These are phyloP conservation scores for Cancer borealis DNA, from an alignment of 2,888 invertebrate genomes.

Conservation along the genomic window DNA sequence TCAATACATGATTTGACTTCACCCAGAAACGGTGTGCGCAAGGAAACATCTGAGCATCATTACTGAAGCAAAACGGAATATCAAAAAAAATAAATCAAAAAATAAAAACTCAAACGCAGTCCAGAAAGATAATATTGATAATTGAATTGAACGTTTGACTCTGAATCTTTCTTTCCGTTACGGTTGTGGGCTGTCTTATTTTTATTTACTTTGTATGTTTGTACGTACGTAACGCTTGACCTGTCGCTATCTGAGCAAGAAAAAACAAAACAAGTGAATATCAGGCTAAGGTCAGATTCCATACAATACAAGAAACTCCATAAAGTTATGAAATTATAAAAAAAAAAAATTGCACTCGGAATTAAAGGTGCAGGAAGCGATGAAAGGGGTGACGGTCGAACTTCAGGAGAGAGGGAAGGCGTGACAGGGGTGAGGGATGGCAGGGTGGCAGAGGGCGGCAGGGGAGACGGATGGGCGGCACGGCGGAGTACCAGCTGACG, in stretches of 20 bases:
- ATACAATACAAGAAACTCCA: neutral
- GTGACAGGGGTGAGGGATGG: neutral
- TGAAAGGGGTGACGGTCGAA: neutral
- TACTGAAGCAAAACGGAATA: too few relatives aligned
- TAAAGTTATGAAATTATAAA: neutral
- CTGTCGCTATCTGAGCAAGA: neutral
- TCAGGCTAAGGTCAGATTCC: neutral
- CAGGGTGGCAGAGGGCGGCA: neutral
- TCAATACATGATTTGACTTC: neutral
- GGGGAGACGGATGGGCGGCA: neutral
- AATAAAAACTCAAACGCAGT: neutral
- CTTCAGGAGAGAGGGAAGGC: neutral
- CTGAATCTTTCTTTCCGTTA: neutral
- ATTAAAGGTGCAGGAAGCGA: neutral
- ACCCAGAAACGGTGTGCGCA: too few relatives aligned
- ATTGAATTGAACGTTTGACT: neutral
- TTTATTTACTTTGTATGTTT: too few relatives aligned
- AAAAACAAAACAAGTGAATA: neutral
- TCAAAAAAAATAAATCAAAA: too few relatives aligned
- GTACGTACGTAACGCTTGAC: neutral
- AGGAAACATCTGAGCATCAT: too few relatives aligned
- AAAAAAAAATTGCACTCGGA: neutral
- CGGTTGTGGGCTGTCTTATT: neutral
- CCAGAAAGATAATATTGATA: neutral
- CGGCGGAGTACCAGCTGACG: neutral